Evolutionary conservation across 1,140 invertebrate species (phyloP).

Genomic region (Ips nitidus): DNA sequence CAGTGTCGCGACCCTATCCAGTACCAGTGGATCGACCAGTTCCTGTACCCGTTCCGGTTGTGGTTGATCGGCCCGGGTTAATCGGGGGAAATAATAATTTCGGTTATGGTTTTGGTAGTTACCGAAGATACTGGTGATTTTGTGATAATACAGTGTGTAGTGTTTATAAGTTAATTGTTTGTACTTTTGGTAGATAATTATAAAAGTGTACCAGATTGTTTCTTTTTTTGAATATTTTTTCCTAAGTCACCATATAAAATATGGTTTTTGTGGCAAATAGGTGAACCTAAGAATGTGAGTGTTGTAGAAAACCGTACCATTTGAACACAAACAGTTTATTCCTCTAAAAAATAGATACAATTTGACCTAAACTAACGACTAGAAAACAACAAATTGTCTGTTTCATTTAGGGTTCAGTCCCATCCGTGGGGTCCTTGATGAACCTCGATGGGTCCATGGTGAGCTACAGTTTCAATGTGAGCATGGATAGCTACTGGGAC

Average conservation of each 20-base stretch:
- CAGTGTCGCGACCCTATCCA: slow-evolving; percentile 39
- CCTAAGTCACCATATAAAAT: no score
- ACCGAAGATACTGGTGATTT: neutral
- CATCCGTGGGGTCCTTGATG: neutral
- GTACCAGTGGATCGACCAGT: slow-evolving; percentile 23
- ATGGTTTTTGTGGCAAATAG: no score
- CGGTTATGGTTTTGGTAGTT: neutral
- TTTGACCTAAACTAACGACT: slow-evolving; percentile 17
- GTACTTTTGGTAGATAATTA: no score
- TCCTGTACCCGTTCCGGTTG: slow-evolving; percentile 52
- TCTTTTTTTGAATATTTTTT: no score
- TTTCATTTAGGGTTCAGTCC: neutral
- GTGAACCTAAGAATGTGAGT: no score
- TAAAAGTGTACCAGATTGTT: no score
- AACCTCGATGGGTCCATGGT: neutral
- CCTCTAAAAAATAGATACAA: no score
- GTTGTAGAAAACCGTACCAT: no score
- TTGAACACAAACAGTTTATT: no score
- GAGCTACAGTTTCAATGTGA: slow-evolving; percentile 22
- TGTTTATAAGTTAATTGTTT: no score
- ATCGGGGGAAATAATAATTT: neutral
- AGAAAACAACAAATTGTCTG: slow-evolving; percentile 18
- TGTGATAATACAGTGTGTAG: no score
- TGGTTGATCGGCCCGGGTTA: slow-evolving; percentile 29
- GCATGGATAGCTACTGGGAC: slow-evolving; percentile 41